Conservation (phyloP, 2,113 vertebrate genomes). For the Lucifuga dentata region DNA sequence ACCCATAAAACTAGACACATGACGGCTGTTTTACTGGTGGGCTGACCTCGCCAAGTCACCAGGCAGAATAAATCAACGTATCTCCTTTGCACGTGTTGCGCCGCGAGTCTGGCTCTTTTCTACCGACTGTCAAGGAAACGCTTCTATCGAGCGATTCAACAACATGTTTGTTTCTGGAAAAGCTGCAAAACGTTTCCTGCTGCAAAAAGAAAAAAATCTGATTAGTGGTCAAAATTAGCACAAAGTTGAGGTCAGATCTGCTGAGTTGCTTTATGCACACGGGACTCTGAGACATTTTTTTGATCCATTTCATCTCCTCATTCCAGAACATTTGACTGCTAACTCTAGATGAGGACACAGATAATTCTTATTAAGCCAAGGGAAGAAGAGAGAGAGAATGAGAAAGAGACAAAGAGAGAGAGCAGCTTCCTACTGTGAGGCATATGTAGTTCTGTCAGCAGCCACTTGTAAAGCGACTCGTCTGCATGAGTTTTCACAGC, state of each 20-base stretch:
- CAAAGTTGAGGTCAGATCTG: too few relatives aligned
- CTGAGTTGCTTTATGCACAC: too few relatives aligned
- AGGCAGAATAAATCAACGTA: conserved; percentile 44
- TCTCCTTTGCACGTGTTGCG: conserved; percentile 18
- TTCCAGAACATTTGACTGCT: not conserved
- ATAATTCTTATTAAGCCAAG: conserved; percentile 21
- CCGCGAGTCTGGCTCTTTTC: not conserved
- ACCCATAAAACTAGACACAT: conserved; percentile 41
- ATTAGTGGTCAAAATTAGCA: not conserved
- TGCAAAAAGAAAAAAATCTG: not conserved
- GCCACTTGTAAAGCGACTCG: conserved; percentile 38
- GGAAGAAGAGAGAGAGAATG: not conserved
- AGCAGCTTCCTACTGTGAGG: conserved; percentile 39
- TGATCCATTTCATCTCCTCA: too few relatives aligned
- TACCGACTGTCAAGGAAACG: conserved; percentile 1
- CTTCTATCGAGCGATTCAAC: not conserved
- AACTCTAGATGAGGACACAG: not conserved
- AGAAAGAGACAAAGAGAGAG: conserved; percentile 3
- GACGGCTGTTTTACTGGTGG: not conserved
- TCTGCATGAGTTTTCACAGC: conserved; percentile 37
- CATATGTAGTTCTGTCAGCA: conserved; percentile 43
- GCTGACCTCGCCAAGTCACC: conserved; percentile 7
- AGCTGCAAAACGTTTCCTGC: not conserved
- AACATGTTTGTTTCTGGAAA: not conserved
- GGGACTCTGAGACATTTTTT: too few relatives aligned